phyloP scores from a whole-genome alignment of 2,888 invertebrate genomes.

The Allolobophora icterica region DNA sequence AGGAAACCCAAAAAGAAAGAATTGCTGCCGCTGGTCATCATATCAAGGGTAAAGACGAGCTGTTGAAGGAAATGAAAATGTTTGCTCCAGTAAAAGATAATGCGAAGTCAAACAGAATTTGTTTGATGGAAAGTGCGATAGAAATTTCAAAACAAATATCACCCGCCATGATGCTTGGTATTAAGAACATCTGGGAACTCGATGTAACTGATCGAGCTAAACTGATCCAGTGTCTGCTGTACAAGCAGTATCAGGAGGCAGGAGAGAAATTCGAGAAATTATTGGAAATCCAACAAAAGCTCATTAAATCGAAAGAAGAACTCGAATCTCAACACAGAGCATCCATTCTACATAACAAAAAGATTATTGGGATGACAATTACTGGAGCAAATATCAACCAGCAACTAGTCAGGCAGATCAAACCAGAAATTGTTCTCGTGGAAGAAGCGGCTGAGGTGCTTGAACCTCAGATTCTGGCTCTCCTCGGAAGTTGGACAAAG shows the following conservation, averaged over 20 bases:
- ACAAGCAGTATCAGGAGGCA: slow-evolving; percentile 7
- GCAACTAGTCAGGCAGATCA: slow-evolving; percentile 32
- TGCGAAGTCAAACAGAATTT: background rate
- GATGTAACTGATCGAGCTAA: slow-evolving; percentile 23
- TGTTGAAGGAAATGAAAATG: slow-evolving; percentile 27
- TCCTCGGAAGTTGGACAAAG: slow-evolving; percentile 40
- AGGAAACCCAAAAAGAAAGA: slow-evolving; percentile 33
- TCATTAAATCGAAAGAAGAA: slow-evolving; percentile 27
- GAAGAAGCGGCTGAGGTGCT: slow-evolving; percentile 47
- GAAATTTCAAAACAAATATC: slow-evolving; percentile 27
- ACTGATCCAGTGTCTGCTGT: slow-evolving; percentile 37
- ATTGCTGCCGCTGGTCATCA: slow-evolving; percentile 27
- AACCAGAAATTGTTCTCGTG: slow-evolving; percentile 42
- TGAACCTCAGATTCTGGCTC: slow-evolving; percentile 44
- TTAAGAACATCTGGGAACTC: slow-evolving; percentile 37
- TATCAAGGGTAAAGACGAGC: background rate
- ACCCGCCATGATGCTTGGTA: background rate
- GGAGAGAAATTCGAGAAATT: slow-evolving; percentile 26
- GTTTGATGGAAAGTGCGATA: slow-evolving; percentile 11
- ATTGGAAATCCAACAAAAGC: slow-evolving; percentile 25
- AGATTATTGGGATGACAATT: slow-evolving; percentile 46
- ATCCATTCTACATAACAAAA: slow-evolving; percentile 1
- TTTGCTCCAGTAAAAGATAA: background rate
- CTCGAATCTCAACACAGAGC: slow-evolving; percentile 37
- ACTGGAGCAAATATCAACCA: slow-evolving; percentile 46